Evolutionary conservation across 2,888 invertebrate genomes (phyloP).

Genomic region (Venustoraphidia nigricollis): DNA sequence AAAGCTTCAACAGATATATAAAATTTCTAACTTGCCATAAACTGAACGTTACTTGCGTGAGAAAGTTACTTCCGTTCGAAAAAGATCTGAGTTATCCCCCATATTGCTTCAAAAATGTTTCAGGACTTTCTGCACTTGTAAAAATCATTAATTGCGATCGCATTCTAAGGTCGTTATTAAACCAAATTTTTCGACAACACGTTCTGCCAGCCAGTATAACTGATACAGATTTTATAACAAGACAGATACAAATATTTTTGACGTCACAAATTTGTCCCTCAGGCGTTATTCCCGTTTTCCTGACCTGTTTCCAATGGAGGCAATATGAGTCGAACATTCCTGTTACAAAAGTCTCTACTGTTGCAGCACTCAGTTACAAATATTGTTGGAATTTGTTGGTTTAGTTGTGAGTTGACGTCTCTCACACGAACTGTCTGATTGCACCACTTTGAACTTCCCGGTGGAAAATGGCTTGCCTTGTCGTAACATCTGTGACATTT

Average conservation of each 20-base stretch:
- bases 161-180: too few species aligned
- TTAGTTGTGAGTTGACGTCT: too few species aligned
- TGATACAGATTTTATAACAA: neutral
- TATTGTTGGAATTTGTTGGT: constrained; percentile 17
- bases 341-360: constrained; percentile 59
- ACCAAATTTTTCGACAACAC: too few species aligned
- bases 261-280: neutral
- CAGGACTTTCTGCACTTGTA: too few species aligned
- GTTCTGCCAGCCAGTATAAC: neutral
- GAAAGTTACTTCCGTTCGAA: too few species aligned
- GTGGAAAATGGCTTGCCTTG: constrained; percentile 25
- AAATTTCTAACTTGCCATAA: too few species aligned
- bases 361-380: constrained; percentile 73
- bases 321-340: constrained; percentile 42
- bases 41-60: too few species aligned
- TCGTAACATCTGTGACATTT: constrained; percentile 40
- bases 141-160: too few species aligned
- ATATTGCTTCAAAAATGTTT: too few species aligned
- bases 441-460: constrained; percentile 2
- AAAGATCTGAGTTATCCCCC: too few species aligned
- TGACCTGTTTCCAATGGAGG: neutral
- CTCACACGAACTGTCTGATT: neutral
- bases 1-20: too few species aligned
- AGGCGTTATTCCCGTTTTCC: too few species aligned
- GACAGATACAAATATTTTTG: constrained; percentile 6